A percentile compares a stretch with the other conserved stretches of the same genome.
Conservation (phyloP, 2,888 invertebrate species). For the Hermaeophaga mercurialis region DNA sequence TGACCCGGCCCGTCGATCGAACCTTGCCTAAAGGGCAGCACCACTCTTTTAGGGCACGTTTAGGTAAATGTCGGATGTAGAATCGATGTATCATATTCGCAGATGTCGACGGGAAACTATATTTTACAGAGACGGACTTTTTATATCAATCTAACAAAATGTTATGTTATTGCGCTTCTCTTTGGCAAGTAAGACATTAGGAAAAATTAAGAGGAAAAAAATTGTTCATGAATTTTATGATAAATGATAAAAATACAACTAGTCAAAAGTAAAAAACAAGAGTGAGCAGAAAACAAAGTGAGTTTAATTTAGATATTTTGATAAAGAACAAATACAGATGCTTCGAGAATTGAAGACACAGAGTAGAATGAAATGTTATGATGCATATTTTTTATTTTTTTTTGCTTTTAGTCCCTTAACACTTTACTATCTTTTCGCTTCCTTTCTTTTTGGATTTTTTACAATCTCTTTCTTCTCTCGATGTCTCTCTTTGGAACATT, state of each 20-base stretch:
- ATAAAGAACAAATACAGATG: too few relatives aligned
- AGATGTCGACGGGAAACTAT: constrained; percentile 17
- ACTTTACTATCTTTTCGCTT: too few relatives aligned
- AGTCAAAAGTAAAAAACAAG: background rate
- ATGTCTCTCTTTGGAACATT: too few relatives aligned
- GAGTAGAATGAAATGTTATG: too few relatives aligned
- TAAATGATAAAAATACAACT: background rate
- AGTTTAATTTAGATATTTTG: too few relatives aligned
- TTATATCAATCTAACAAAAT: background rate
- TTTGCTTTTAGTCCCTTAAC: too few relatives aligned
- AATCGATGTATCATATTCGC: constrained; percentile 31
- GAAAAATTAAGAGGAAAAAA: background rate
- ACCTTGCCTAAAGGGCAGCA: constrained; percentile 19
- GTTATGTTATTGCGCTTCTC: too few relatives aligned
- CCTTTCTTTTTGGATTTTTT: too few relatives aligned
- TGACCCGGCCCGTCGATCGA: constrained; percentile 15
- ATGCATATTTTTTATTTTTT: too few relatives aligned
- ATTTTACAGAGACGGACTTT: background rate
- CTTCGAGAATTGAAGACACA: too few relatives aligned
- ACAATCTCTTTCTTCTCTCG: too few relatives aligned
- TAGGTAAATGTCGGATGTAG: constrained; percentile 27
- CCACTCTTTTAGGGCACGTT: constrained; percentile 22
- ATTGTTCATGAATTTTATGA: background rate
- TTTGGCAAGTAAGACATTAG: background rate
- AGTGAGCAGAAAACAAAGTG: too few relatives aligned